Percentiles rank a stretch among this genome's conserved stretches.
Conservation (phyloP, 2,888 invertebrate genomes). For the Unio pictorum region DNA sequence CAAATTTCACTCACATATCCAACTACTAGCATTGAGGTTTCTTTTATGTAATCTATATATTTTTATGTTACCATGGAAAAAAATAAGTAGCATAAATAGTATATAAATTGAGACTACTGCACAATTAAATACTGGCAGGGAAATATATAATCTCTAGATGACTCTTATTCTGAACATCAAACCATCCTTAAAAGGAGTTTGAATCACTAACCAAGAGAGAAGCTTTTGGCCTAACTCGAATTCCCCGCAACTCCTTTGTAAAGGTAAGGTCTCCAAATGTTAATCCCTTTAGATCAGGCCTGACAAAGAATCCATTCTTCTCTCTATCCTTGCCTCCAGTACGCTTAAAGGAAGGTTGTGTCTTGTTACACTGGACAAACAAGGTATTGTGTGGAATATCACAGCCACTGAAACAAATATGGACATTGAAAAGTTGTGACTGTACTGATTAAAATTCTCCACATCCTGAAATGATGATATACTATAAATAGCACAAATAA, state of each 20-base stretch:
- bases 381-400: slow-evolving; percentile 59
- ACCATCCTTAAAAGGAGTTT: no score
- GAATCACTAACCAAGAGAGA: slow-evolving; percentile 23
- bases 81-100: no score
- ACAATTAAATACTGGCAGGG: no score
- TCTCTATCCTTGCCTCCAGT: slow-evolving; percentile 9
- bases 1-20: no score
- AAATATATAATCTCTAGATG: no score
- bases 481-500: no score
- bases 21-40: no score
- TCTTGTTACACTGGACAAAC: slow-evolving; percentile 56
- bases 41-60: no score
- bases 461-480: neutral
- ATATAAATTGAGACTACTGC: no score
- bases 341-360: slow-evolving; percentile 2
- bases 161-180: no score
- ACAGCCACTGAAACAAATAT: slow-evolving; percentile 52
- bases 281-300: slow-evolving; percentile 25
- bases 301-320: slow-evolving; percentile 33
- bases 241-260: slow-evolving; percentile 39
- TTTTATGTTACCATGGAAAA: no score
- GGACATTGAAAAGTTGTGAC: neutral
- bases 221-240: slow-evolving; percentile 39
- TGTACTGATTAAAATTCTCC: neutral
- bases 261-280: slow-evolving; percentile 38